Percentiles rank a stretch among this genome's conserved stretches.
Conservation (phyloP, 1,140 invertebrate species). For the Leptopilina boulardi region DNA sequence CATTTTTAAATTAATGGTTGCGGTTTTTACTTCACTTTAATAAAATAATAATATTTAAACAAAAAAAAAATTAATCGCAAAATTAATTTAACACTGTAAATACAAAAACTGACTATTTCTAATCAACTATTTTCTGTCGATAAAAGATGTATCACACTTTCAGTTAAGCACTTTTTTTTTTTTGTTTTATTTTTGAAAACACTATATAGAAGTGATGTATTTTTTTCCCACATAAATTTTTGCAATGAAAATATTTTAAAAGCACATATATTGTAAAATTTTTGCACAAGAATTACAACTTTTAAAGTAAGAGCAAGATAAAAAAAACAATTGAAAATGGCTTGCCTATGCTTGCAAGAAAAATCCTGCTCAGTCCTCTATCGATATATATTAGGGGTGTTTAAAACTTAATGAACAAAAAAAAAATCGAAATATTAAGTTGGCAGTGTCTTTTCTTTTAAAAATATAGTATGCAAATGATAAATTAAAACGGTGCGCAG, state of each 20-base stretch:
- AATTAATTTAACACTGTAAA: constrained; percentile 27
- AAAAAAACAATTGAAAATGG: neutral
- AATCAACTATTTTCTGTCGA: neutral
- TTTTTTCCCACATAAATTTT: neutral
- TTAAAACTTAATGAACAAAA: too few species aligned
- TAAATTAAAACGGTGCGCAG: too few species aligned
- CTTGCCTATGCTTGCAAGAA: constrained; percentile 35
- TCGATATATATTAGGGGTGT: too few species aligned
- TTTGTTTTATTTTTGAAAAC: neutral
- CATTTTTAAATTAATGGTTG: constrained; percentile 35
- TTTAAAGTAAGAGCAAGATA: constrained; percentile 31
- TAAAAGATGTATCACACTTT: neutral
- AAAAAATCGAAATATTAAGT: too few species aligned
- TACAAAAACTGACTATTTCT: neutral
- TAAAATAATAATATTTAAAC: constrained; percentile 20
- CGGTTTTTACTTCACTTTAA: constrained; percentile 32
- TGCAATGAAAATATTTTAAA: neutral
- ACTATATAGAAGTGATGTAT: neutral
- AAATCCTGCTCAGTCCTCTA: constrained; percentile 29
- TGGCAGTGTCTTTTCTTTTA: too few species aligned
- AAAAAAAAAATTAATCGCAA: neutral
- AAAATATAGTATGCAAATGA: too few species aligned
- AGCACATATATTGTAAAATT: neutral
- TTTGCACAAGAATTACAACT: neutral
- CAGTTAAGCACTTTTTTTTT: neutral